Base-by-base conservation (phyloP, 2,888 invertebrate genomes). In the Lithophane semibrunnea region DNA sequence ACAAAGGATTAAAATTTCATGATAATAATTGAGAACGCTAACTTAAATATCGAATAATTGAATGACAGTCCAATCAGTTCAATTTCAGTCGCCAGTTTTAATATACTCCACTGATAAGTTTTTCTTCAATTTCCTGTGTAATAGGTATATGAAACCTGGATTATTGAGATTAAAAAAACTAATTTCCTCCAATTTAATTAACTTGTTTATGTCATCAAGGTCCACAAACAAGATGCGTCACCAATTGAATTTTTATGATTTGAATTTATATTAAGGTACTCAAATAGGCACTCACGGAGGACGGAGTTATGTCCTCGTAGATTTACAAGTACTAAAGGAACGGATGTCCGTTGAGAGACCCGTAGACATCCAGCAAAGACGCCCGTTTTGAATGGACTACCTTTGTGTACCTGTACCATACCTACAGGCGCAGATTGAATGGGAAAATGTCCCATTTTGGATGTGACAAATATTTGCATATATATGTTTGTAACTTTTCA, bases 331-430 rank as follows among this genome's bases (percentile, higher is more conserved):
- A 71, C 83, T 82, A 80, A 82, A 82, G 86, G 73, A 74, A 79
- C 76, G 84, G 86, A 80, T 70, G 75, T 86, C 89, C 87, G 88
- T 64, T 42, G 87, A 86, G 88, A 87, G 79, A 64, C 73, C 74
- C 77, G 73, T 82, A 83, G 85, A 84, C 86, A 86, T 88, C 81
- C 83, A 84, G 84, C 76, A 83, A 85, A 87, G 87, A 82, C 85
- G 86, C 77, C 83, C 88, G 83, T 85, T 88, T 87, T 86, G 88
- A 90, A 91, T 90, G 86, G 88, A 79, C 84, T 8, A 84, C 83
- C 79, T 84, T 85, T 87, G 78, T 88, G 74, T 81, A 85, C 80
- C 84, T 85, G 82, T 73, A 16, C 47, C 68, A 69, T 82, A 21
- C 68, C 68, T 83, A 60, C 60, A 8, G 54, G 24, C 47, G 44